Percentiles rank a stretch among this genome's conserved stretches.
Evolutionary conservation across 1,140 invertebrate species (phyloP).

Genomic region (Andricus grossulariae): DNA sequence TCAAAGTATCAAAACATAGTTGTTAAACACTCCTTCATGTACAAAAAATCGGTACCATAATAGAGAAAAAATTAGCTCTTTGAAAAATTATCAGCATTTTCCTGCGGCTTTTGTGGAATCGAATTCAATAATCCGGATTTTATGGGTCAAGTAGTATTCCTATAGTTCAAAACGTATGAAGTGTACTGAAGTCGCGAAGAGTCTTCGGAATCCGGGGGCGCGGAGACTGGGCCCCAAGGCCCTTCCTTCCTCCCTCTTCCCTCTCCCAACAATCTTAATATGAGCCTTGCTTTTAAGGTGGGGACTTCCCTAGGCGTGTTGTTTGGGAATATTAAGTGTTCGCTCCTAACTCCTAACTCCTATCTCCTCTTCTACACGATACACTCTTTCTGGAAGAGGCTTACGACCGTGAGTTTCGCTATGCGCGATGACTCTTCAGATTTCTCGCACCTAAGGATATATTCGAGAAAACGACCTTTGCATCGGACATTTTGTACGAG

Average conservation of each 20-base stretch:
- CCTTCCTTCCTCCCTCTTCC: constrained; percentile 4
- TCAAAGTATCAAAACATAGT: no score
- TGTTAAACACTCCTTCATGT: no score
- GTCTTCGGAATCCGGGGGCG: constrained; percentile 12
- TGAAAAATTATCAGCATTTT: no score
- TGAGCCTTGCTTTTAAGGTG: neutral
- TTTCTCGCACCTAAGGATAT: constrained; percentile 50
- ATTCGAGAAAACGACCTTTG: constrained; percentile 34
- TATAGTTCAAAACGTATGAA: neutral
- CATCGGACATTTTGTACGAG: no score
- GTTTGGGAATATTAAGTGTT: constrained; percentile 6
- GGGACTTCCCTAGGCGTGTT: constrained; percentile 3
- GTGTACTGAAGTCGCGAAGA: neutral
- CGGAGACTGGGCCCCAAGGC: constrained; percentile 21
- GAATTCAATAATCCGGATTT: neutral
- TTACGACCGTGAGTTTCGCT: constrained; percentile 32
- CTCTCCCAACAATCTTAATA: neutral
- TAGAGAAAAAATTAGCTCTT: no score
- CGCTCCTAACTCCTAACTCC: neutral
- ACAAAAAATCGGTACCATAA: no score
- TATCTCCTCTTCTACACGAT: neutral
- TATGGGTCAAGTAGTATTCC: neutral
- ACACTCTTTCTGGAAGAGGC: neutral
- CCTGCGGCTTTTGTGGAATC: no score
- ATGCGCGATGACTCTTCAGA: constrained; percentile 58